Evolutionary conservation across 2,113 vertebrate genomes (phyloP).

Genomic region (Poeciliopsis occidentalis): DNA sequence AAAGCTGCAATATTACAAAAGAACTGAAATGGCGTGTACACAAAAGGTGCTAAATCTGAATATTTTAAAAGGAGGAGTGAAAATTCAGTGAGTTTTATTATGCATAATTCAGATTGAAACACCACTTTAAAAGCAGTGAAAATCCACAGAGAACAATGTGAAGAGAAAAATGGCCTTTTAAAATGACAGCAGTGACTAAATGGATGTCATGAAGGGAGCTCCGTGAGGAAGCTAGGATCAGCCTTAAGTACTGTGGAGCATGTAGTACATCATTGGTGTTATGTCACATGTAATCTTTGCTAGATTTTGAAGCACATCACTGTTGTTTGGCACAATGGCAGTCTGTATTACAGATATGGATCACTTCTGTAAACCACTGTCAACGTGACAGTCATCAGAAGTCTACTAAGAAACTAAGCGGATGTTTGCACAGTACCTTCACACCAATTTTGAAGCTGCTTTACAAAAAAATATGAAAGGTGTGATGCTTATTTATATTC

Average conservation of each 20-base stretch:
- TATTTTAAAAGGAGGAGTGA: conserved; percentile 54
- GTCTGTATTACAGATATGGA: background rate
- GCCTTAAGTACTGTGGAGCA: background rate
- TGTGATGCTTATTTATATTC: background rate
- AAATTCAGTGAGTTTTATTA: conserved; percentile 57
- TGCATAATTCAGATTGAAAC: conserved; percentile 55
- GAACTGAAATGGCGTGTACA: conserved; percentile 43
- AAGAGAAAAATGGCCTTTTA: conserved; percentile 41
- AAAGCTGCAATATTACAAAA: conserved; percentile 4
- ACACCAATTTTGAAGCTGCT: background rate
- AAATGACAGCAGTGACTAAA: conserved; percentile 30
- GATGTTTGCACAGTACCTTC: conserved; percentile 5
- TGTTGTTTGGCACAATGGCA: background rate
- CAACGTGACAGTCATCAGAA: conserved; percentile 22
- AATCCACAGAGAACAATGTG: conserved; percentile 26
- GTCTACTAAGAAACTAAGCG: conserved; percentile 30
- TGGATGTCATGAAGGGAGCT: background rate
- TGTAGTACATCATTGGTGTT: background rate
- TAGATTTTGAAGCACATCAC: background rate
- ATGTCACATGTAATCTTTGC: background rate
- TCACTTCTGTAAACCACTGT: background rate
- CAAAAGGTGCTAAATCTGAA: conserved; percentile 52
- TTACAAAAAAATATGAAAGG: background rate
- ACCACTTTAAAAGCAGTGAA: conserved; percentile 19
- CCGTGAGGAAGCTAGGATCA: background rate